Percentiles rank a stretch among this genome's conserved stretches.
phyloP scores from a whole-genome alignment of 53 echinoderm and acorn worm species.

The Holothuria scabra region DNA sequence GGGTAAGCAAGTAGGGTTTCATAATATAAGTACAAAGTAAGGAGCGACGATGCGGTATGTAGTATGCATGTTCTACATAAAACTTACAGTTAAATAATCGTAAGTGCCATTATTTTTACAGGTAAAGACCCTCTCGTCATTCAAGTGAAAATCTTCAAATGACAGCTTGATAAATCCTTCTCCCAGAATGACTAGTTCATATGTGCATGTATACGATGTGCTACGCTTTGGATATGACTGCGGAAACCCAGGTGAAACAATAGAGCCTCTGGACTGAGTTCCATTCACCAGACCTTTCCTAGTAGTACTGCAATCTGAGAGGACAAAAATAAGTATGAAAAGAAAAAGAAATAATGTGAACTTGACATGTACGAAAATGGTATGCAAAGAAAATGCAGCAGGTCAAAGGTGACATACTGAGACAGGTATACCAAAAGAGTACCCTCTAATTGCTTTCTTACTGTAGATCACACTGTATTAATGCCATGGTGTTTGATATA shows the following conservation, averaged over 20 bases:
- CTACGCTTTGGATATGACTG: conserved; percentile 60
- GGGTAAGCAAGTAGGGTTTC: too few relatives aligned
- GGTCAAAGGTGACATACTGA: too few relatives aligned
- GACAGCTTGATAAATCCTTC: conserved; percentile 51
- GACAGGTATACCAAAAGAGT: too few relatives aligned
- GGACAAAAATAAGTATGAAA: neutral
- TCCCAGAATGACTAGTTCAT: conserved; percentile 44
- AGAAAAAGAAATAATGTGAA: neutral
- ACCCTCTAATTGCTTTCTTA: too few relatives aligned
- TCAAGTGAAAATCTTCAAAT: conserved; percentile 79
- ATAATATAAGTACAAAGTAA: neutral
- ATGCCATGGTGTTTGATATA: too few relatives aligned
- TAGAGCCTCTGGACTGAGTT: conserved; percentile 20
- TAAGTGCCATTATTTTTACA: conserved; percentile 60
- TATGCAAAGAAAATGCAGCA: too few relatives aligned
- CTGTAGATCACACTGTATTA: too few relatives aligned
- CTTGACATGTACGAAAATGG: too few relatives aligned
- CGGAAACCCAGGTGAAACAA: conserved; percentile 64
- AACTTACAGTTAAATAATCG: conserved; percentile 69
- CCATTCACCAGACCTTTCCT: conserved; percentile 1
- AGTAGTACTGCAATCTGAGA: neutral
- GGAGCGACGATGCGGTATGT: too few relatives aligned
- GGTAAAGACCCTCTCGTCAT: conserved; percentile 19
- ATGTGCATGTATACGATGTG: conserved; percentile 60
- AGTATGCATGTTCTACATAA: too few relatives aligned